Conservation (phyloP, 1,140 invertebrate species). For the Archegozetes longisetosus region DNA sequence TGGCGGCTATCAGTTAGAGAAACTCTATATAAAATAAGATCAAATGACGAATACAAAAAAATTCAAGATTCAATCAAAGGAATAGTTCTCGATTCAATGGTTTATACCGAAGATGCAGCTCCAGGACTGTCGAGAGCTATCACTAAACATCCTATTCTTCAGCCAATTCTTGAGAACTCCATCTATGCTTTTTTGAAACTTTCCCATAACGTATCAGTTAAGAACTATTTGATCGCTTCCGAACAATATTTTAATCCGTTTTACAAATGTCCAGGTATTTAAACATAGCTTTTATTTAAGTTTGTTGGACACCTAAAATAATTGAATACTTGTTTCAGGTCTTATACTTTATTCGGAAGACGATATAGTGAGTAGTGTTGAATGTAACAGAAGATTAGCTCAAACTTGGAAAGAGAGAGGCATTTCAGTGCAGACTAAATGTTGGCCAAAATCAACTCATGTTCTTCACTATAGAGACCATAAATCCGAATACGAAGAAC, state of each 20-base stretch:
- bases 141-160: constrained; percentile 12
- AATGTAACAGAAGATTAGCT: constrained; percentile 45
- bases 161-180: constrained; percentile 15
- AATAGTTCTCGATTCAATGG: constrained; percentile 7
- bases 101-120: constrained; percentile 9
- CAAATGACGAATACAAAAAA: not conserved
- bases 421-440: constrained; percentile 51
- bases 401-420: constrained; percentile 39
- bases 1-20: constrained; percentile 13
- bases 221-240: constrained; percentile 42
- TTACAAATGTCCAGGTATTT: not conserved
- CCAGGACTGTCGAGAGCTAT: constrained; percentile 12
- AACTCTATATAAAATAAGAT: constrained; percentile 7
- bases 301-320: not conserved
- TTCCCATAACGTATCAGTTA: constrained; percentile 56
- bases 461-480: constrained; percentile 60
- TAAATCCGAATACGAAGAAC: constrained; percentile 58
- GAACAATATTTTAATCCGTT: not conserved
- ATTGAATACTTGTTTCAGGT: constrained; percentile 28
- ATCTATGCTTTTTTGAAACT: constrained; percentile 53
- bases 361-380: constrained; percentile 56
- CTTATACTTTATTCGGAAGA: constrained; percentile 58
- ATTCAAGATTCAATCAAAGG: constrained; percentile 10
- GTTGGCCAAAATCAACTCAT: constrained; percentile 65
- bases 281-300: not conserved